Base-by-base conservation (phyloP, 92 coral and sea anemone species). In the Isaurus tuberculatus region DNA sequence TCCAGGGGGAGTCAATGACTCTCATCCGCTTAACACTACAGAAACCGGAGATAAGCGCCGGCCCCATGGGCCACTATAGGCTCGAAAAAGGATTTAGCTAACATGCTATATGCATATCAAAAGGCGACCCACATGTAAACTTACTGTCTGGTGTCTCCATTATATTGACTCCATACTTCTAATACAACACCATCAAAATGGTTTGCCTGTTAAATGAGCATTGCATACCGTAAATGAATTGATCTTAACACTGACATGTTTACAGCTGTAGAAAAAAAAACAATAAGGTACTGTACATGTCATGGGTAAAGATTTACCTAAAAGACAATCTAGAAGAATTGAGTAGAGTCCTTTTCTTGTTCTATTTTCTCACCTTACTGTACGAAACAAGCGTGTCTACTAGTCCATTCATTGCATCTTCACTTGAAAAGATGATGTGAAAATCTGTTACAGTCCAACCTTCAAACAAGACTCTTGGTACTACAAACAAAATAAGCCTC, bases 141-240 rank as follows among this genome's bases (percentile, higher is more conserved):
- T 87, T 57, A 96, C 98, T 94, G 94, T 79, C 90, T 94, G 8
- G 94, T 87, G 53, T 96, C 96, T 1, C 98, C 98, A 65, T 22
- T 85, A 81, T 94, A 96, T 84, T 96, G 98, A 72, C 95, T 92
- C 98, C 98, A 96, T 23, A 96, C 98, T 70, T 96, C 98, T 20
- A 96, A 83, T 32, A 92, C 94, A 22, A 96, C 67, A 37, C 98
- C 98, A 90, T 96, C 98, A 87, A 96, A 92, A 31, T 86, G 69
- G 88, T 96, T 84, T 42, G 78, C 91, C 98, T 96, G 68, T 5
- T 8, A 57, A 55, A 44, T 0, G 70, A 70, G 28, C n/a, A 19
- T 7, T 9, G 25, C 33, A 40, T 30, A 65, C 2, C 16, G 33
- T 16, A 53, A 53, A 49, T 2, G 3, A 5, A 49, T n/a, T n/a